A percentile compares a stretch with the other conserved stretches of the same genome.
These are phyloP conservation scores for Tenualosa thibaudeaui DNA, from an alignment of 2,797 vertebrate genomes.

Conservation along the genomic window DNA sequence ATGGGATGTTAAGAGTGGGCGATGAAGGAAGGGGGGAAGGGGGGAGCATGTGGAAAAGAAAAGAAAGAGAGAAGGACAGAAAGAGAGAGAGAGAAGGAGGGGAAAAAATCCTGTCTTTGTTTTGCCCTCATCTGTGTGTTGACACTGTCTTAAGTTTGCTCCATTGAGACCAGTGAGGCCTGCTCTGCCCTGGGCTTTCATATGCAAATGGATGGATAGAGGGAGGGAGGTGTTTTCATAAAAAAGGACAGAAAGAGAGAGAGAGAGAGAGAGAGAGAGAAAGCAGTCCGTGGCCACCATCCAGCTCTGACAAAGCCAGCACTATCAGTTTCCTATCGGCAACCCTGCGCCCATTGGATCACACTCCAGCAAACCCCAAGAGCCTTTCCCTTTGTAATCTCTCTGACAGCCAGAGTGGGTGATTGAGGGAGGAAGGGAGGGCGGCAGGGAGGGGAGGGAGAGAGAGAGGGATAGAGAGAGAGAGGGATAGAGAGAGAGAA, in stretches of 20 bases:
- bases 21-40: constrained; percentile 7
- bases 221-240: constrained; percentile 71
- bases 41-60: neutral
- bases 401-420: neutral
- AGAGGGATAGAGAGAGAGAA: neutral
- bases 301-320: constrained; percentile 42
- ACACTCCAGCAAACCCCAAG: constrained; percentile 38
- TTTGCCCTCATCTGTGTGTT: constrained; percentile 49
- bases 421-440: neutral
- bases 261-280: constrained; percentile 26
- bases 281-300: constrained; percentile 68
- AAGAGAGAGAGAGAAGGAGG: constrained; percentile 6
- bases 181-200: constrained; percentile 75
- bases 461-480: neutral
- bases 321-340: constrained; percentile 43
- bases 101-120: constrained; percentile 46
- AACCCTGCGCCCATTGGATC: constrained; percentile 50
- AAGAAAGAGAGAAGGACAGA: constrained; percentile 27
- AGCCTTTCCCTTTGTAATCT: constrained; percentile 25
- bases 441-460: neutral
- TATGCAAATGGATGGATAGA: constrained; percentile 72
- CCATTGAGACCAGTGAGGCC: constrained; percentile 69
- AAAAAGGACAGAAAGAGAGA: constrained; percentile 26
- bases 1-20: constrained; percentile 23
- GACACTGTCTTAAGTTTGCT: constrained; percentile 62